Percentiles rank a stretch among this genome's conserved stretches.
phyloP scores from a whole-genome alignment of 2,888 invertebrate genomes.

The Eledone cirrhosa region DNA sequence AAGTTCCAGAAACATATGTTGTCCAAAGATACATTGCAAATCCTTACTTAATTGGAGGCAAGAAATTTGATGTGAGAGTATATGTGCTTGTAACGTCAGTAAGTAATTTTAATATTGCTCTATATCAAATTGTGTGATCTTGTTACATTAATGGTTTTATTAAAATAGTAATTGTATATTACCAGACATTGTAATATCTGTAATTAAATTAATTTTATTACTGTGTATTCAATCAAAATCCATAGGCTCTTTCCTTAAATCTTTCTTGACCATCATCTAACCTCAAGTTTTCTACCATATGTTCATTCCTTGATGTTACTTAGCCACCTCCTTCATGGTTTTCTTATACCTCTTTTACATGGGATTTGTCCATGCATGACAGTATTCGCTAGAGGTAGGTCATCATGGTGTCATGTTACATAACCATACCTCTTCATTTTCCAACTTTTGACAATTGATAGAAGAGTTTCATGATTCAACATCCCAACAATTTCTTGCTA shows the following conservation, averaged over 20 bases:
- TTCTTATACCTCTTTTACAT: too few species aligned
- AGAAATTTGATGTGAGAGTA: constrained; percentile 74
- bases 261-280: too few species aligned
- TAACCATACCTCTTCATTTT: neutral
- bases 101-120: constrained; percentile 41
- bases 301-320: too few species aligned
- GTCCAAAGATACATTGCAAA: constrained; percentile 73
- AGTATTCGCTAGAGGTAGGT: too few species aligned
- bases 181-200: neutral
- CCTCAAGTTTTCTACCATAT: too few species aligned
- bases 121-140: neutral
- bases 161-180: neutral
- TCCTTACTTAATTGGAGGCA: constrained; percentile 73
- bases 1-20: constrained; percentile 68
- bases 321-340: too few species aligned
- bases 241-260: too few species aligned
- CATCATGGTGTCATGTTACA: too few species aligned
- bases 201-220: neutral
- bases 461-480: neutral
- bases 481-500: too few species aligned
- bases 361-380: too few species aligned
- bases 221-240: too few species aligned
- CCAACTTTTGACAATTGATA: neutral
- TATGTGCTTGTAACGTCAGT: constrained; percentile 73
- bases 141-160: neutral